Percentiles rank a stretch among this genome's conserved stretches.
Evolutionary conservation across 2,797 vertebrate species (phyloP).

Genomic region (Sternotherus odoratus): DNA sequence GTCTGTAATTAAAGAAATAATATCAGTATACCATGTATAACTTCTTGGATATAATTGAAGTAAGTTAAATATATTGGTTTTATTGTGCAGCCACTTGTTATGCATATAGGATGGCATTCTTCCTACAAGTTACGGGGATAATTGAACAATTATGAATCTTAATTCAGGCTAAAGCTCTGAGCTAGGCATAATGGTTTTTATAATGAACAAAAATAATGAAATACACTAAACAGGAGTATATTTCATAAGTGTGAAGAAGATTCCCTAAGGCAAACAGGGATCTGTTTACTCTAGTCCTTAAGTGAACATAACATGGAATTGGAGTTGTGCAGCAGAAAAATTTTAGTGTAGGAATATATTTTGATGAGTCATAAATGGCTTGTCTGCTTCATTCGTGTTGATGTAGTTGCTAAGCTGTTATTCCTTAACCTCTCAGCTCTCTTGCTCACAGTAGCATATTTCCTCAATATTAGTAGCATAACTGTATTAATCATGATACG

Average conservation of each 20-base stretch:
- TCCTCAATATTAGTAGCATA: accelerated
- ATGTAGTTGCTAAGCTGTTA: neutral
- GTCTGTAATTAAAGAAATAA: neutral
- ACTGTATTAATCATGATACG: neutral
- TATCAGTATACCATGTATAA: neutral
- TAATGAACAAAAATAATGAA: neutral
- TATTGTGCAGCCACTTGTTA: no score
- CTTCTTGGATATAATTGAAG: neutral
- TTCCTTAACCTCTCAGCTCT: neutral
- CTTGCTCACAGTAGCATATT: neutral
- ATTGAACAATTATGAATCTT: neutral
- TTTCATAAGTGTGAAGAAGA: neutral
- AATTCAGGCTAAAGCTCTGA: neutral
- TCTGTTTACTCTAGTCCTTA: accelerated
- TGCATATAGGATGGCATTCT: neutral
- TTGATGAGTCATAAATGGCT: neutral
- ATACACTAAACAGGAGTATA: neutral
- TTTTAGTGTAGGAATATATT: neutral
- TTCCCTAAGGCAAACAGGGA: neutral
- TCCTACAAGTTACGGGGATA: neutral
- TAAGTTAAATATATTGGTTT: accelerated
- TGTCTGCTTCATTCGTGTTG: neutral
- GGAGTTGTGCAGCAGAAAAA: neutral
- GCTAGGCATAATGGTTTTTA: neutral
- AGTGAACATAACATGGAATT: neutral